A percentile compares a stretch with the other conserved stretches of the same genome.
phyloP scores from a whole-genome alignment of 2,797 vertebrate species.

The Ara ararauna region DNA sequence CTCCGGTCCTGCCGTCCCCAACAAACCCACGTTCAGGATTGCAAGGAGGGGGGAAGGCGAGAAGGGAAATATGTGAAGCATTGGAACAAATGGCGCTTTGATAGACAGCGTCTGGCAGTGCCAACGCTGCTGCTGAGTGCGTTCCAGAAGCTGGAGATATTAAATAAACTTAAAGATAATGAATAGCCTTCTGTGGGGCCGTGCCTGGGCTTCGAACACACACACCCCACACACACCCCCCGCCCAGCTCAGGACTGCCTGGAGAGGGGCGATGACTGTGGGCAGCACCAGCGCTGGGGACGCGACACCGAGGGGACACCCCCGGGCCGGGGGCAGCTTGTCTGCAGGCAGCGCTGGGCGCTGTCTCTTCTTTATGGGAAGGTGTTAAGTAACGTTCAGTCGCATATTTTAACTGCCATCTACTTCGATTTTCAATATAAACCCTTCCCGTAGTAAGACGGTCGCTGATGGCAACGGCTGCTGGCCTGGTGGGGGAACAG shows the following conservation, averaged over 20 bases:
- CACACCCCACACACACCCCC: background rate
- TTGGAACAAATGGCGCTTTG: slow-evolving; percentile 65
- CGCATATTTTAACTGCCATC: background rate
- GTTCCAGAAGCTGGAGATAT: slow-evolving; percentile 67
- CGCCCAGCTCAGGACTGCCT: background rate
- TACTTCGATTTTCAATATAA: background rate
- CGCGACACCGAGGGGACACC: background rate
- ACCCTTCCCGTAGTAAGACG: background rate
- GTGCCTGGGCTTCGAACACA: slow-evolving; percentile 13
- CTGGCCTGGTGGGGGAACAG: background rate
- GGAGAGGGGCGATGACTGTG: background rate
- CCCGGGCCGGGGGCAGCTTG: background rate
- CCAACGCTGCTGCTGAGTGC: slow-evolving; percentile 49
- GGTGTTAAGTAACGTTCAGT: background rate
- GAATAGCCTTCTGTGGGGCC: slow-evolving; percentile 72
- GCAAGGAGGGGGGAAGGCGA: background rate
- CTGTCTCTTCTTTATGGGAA: background rate
- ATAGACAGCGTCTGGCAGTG: slow-evolving; percentile 56
- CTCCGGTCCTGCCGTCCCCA: background rate
- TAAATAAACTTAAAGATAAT: slow-evolving; percentile 77
- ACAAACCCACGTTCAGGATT: background rate
- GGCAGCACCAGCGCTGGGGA: background rate
- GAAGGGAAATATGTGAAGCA: slow-evolving; percentile 28
- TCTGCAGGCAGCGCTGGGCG: background rate
- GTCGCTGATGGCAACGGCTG: background rate